Conservation (phyloP, 2,113 vertebrate species). For the Cricetomys ansorgei region DNA sequence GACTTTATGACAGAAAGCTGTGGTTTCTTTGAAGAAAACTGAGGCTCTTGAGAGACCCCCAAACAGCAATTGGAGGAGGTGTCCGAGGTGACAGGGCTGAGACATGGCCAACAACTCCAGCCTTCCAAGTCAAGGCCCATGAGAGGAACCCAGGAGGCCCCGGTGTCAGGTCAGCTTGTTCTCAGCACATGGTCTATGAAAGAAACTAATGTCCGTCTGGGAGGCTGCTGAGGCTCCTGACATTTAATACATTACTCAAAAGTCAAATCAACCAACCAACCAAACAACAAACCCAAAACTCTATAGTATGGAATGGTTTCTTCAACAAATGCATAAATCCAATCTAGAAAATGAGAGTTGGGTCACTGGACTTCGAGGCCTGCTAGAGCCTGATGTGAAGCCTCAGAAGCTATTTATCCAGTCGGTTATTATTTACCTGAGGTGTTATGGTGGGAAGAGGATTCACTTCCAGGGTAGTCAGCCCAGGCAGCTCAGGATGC, state of each 20-base stretch:
- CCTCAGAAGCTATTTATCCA: neutral
- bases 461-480: neutral
- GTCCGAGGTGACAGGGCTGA: neutral
- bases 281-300: neutral
- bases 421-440: neutral
- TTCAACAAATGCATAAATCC: neutral
- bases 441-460: too few relatives aligned
- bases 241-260: neutral
- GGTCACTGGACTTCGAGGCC: neutral
- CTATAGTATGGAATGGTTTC: slow-evolving; percentile 21
- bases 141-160: neutral
- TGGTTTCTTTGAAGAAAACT: slow-evolving; percentile 39
- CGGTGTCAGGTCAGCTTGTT: neutral
- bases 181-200: neutral
- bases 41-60: neutral
- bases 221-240: neutral
- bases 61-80: neutral
- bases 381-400: neutral
- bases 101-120: neutral
- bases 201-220: slow-evolving; percentile 1
- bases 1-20: neutral
- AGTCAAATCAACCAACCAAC: neutral
- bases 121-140: neutral
- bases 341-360: slow-evolving; percentile 24
- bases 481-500: neutral